A percentile compares a stretch with the other conserved stretches of the same genome.
Conservation (phyloP, 2,888 invertebrate genomes). For the Xanthia icteritia region DNA sequence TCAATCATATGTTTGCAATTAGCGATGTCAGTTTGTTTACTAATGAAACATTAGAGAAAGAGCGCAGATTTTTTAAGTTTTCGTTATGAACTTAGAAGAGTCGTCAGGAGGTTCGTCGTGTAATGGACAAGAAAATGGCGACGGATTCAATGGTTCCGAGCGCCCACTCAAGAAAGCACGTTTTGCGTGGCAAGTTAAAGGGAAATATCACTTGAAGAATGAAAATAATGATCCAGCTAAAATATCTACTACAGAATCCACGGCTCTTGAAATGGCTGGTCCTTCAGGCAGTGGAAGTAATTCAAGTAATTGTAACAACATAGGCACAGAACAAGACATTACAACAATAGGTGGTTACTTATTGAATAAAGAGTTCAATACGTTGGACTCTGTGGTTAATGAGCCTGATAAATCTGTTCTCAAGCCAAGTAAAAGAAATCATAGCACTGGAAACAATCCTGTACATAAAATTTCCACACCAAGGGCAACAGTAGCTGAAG, state of each 20-base stretch:
- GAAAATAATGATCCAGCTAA: constrained; percentile 70
- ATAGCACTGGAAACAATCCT: constrained; percentile 73
- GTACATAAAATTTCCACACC: constrained; percentile 31
- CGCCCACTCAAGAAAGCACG: constrained; percentile 92
- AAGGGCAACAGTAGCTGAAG: constrained; percentile 6
- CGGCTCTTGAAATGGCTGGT: constrained; percentile 62
- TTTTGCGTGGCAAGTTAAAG: constrained; percentile 93
- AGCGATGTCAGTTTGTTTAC: constrained; percentile 89
- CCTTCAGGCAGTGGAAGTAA: constrained; percentile 69
- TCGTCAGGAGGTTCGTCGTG: constrained; percentile 86
- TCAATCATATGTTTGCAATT: constrained; percentile 89
- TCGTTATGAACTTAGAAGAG: constrained; percentile 82
- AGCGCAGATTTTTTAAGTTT: constrained; percentile 64
- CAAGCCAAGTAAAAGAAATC: constrained; percentile 69
- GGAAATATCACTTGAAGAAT: constrained; percentile 91
- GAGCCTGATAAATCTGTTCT: constrained; percentile 74
- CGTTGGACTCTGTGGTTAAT: constrained; percentile 78
- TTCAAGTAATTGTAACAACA: constrained; percentile 65
- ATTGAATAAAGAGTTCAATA: constrained; percentile 82
- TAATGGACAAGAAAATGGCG: constrained; percentile 89
- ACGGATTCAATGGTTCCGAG: constrained; percentile 86
- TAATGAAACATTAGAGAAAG: constrained; percentile 77
- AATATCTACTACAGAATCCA: constrained; percentile 40
- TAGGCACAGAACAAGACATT: constrained; percentile 81
- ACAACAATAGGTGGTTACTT: constrained; percentile 84